Conservation (phyloP, 2,888 invertebrate species). For the Tenthredo notha region DNA sequence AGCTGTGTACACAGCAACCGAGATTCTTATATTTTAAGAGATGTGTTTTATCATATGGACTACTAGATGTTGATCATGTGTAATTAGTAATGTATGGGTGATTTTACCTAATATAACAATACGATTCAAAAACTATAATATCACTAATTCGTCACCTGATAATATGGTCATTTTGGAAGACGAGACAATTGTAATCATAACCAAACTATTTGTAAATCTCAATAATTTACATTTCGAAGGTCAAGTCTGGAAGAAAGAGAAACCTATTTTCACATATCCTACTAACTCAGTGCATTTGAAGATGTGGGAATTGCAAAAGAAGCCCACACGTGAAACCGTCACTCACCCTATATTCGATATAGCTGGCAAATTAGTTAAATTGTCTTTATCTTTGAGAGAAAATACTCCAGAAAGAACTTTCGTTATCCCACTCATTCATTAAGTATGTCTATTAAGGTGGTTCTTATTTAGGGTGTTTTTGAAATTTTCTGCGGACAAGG, state of each 20-base stretch:
- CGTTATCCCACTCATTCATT: neutral
- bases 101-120: too few relatives aligned
- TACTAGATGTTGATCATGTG: too few relatives aligned
- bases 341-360: neutral
- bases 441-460: neutral
- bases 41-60: too few relatives aligned
- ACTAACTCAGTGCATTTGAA: neutral
- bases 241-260: neutral
- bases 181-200: neutral
- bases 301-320: neutral
- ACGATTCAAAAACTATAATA: neutral
- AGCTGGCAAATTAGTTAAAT: neutral
- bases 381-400: neutral
- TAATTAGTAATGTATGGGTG: too few relatives aligned
- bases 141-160: neutral
- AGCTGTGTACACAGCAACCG: too few relatives aligned
- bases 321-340: neutral
- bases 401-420: neutral
- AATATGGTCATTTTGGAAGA: neutral
- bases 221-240: neutral
- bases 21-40: too few relatives aligned
- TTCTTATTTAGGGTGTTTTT: too few relatives aligned
- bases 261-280: neutral
- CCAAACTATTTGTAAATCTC: neutral
- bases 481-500: too few relatives aligned